These are phyloP conservation scores for Megalonaias nervosa DNA, from an alignment of 1,140 invertebrate genomes.

Conservation along the genomic window DNA sequence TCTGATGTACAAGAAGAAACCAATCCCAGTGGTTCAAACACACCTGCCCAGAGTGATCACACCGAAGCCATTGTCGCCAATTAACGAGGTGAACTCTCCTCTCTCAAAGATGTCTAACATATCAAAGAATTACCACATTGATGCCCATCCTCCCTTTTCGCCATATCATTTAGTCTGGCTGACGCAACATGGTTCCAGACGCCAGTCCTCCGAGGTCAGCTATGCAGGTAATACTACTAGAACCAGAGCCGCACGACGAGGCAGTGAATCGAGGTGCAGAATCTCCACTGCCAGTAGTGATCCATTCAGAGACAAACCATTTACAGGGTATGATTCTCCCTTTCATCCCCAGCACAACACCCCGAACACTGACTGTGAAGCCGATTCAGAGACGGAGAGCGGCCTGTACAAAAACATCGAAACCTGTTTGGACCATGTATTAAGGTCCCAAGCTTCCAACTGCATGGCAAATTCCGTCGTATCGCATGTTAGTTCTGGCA, in stretches of 20 bases:
- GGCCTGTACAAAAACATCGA: not conserved
- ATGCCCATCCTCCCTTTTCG: constrained; percentile 16
- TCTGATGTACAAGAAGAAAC: too few relatives aligned
- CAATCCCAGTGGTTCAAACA: too few relatives aligned
- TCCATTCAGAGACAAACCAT: too few relatives aligned
- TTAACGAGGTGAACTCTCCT: constrained; percentile 34
- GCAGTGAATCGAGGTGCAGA: too few relatives aligned
- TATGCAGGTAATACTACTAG: too few relatives aligned
- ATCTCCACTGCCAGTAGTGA: too few relatives aligned
- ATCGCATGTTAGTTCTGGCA: too few relatives aligned
- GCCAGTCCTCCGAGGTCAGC: not conserved
- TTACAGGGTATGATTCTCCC: constrained; percentile 10
- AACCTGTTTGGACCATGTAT: too few relatives aligned
- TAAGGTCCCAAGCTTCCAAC: too few relatives aligned
- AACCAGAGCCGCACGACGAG: too few relatives aligned
- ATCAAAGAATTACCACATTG: constrained; percentile 23
- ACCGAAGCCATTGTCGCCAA: constrained; percentile 30
- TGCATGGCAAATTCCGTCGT: too few relatives aligned
- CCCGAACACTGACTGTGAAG: constrained; percentile 32
- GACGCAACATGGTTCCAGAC: not conserved
- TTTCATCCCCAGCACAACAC: constrained; percentile 36
- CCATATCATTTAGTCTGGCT: constrained; percentile 26
- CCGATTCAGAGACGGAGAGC: constrained; percentile 12
- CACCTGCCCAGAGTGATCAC: too few relatives aligned
- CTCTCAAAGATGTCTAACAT: constrained; percentile 22